These are phyloP conservation scores for Lytechinus pictus DNA, from an alignment of 35 echinoderm and acorn worm species.

Conservation along the genomic window DNA sequence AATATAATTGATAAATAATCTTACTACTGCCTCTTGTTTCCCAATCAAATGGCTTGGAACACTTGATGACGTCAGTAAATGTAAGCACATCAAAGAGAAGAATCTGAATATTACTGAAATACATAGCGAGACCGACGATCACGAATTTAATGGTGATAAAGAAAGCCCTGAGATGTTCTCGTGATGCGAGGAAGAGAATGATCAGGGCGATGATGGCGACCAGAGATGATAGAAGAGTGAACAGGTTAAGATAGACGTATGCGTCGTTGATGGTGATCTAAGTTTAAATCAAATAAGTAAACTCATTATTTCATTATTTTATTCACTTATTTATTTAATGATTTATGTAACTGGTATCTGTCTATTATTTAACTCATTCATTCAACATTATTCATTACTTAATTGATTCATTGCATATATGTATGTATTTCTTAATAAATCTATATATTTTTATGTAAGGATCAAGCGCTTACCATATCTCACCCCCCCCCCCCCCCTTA, in stretches of 20 bases:
- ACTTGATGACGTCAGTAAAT: slow-evolving; percentile 52
- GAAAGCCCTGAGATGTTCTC: slow-evolving; percentile 45
- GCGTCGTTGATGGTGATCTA: slow-evolving; percentile 59
- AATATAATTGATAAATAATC: neutral
- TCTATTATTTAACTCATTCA: no score
- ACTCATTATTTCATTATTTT: no score
- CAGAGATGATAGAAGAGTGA: slow-evolving; percentile 48
- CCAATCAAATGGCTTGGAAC: slow-evolving; percentile 58
- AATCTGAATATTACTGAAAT: slow-evolving; percentile 72
- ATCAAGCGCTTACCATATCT: no score
- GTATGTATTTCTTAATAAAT: no score
- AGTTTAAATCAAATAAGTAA: neutral
- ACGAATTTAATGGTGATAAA: slow-evolving; percentile 65
- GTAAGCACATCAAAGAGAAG: slow-evolving; percentile 56
- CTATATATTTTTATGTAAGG: no score
- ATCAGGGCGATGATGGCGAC: slow-evolving; percentile 55
- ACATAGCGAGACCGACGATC: slow-evolving; percentile 50
- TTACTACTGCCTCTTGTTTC: slow-evolving; percentile 60
- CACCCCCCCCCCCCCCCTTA: no score
- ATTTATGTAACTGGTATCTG: neutral
- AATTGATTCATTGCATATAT: no score
- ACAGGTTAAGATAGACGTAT: slow-evolving; percentile 62
- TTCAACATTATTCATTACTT: no score
- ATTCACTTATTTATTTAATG: neutral
- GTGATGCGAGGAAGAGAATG: slow-evolving; percentile 60